A percentile compares a stretch with the other conserved stretches of the same genome.
These are phyloP conservation scores for Microtus pennsylvanicus DNA, from an alignment of 2,113 vertebrate species.

Conservation along the genomic window DNA sequence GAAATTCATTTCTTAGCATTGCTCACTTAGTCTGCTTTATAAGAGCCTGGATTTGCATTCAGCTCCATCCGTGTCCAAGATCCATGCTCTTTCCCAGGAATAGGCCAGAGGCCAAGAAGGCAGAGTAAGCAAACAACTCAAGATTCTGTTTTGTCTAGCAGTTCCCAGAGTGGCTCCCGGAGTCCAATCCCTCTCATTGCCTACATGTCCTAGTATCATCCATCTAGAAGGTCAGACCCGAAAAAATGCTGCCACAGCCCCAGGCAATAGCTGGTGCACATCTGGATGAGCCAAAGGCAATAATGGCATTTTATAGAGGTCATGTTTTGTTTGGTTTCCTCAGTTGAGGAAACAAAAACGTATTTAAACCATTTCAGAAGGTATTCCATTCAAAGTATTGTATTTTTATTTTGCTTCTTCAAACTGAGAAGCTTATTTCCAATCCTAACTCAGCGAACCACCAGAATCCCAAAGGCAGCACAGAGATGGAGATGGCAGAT, in stretches of 20 bases:
- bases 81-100: neutral
- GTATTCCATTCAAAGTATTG: constrained; percentile 29
- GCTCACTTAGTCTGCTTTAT: neutral
- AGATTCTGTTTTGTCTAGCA: neutral
- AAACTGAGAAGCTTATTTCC: neutral
- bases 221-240: neutral
- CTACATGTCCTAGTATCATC: neutral
- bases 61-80: constrained; percentile 25
- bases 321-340: neutral
- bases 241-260: neutral
- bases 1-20: neutral
- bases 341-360: neutral
- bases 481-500: neutral
- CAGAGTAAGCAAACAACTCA: neutral
- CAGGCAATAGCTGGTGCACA: neutral
- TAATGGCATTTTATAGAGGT: constrained; percentile 5
- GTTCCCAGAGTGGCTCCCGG: neutral
- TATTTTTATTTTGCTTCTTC: constrained; percentile 28
- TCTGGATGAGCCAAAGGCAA: neutral
- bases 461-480: neutral
- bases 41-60: neutral
- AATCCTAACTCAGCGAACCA: neutral
- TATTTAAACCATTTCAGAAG: neutral
- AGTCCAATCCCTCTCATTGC: neutral
- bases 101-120: neutral